phyloP scores from a whole-genome alignment of 2,113 vertebrate genomes.

The Mionectes macconnelli region DNA sequence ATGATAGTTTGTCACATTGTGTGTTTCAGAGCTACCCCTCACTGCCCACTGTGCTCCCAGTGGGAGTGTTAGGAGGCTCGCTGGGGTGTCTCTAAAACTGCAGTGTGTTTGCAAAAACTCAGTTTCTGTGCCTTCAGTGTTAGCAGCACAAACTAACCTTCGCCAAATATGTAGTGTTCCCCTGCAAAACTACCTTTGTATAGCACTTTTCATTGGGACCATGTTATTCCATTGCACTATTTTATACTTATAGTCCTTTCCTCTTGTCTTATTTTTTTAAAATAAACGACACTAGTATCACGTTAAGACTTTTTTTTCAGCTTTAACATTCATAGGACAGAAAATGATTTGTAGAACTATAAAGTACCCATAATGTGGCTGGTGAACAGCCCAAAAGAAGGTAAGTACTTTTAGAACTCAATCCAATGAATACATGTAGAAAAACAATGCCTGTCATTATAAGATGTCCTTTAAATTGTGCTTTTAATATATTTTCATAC shows the following conservation, averaged over 20 bases:
- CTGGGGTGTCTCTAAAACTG: not conserved
- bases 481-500: not conserved
- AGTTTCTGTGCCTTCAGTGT: not conserved
- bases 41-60: accelerated
- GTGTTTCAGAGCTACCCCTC: not conserved
- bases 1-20: not conserved
- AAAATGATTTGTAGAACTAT: not conserved
- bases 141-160: not conserved
- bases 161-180: not conserved
- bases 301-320: not conserved
- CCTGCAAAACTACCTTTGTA: not conserved
- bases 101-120: not conserved
- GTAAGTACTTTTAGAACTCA: not conserved
- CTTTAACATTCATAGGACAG: conserved; percentile 9
- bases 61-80: not conserved
- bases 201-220: not conserved
- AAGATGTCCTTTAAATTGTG: not conserved
- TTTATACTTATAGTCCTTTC: not conserved
- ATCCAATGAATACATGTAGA: not conserved
- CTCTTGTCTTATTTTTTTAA: not conserved
- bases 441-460: not conserved
- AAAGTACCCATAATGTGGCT: not conserved
- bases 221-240: not conserved
- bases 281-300: not conserved
- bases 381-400: not conserved